phyloP scores from a whole-genome alignment of 2,113 vertebrate species.

The Mugil cephalus region DNA sequence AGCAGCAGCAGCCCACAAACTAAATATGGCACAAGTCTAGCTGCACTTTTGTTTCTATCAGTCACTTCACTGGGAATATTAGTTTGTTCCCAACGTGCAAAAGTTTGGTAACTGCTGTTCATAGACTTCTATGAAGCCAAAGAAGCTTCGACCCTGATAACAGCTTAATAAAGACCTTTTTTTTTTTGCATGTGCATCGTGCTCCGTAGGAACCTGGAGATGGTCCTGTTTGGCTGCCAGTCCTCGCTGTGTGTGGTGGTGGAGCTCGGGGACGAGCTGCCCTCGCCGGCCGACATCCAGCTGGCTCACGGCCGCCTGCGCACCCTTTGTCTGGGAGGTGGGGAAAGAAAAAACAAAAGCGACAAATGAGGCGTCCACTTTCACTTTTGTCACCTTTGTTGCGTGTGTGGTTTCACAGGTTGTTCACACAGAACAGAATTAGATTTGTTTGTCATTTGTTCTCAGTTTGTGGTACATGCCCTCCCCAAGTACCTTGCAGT shows the following conservation, averaged over 20 bases:
- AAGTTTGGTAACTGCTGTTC: background rate
- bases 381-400: no score
- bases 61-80: background rate
- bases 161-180: no score
- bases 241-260: constrained; percentile 89
- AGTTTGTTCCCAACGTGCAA: background rate
- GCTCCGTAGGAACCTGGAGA: constrained; percentile 86
- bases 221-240: constrained; percentile 89
- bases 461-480: no score
- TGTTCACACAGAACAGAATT: no score
- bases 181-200: background rate
- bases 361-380: no score
- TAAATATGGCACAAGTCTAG: background rate
- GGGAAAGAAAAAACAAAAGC: constrained; percentile 8
- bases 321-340: constrained; percentile 90
- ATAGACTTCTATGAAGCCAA: background rate
- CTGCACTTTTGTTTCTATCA: background rate
- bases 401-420: no score
- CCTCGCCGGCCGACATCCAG: constrained; percentile 88
- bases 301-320: constrained; percentile 88
- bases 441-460: no score
- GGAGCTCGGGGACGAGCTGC: constrained; percentile 87
- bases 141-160: no score
- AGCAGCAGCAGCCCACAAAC: background rate
- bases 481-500: no score